Base-by-base conservation (phyloP, 1,140 invertebrate species). In the Lasioglossum baleicum region DNA sequence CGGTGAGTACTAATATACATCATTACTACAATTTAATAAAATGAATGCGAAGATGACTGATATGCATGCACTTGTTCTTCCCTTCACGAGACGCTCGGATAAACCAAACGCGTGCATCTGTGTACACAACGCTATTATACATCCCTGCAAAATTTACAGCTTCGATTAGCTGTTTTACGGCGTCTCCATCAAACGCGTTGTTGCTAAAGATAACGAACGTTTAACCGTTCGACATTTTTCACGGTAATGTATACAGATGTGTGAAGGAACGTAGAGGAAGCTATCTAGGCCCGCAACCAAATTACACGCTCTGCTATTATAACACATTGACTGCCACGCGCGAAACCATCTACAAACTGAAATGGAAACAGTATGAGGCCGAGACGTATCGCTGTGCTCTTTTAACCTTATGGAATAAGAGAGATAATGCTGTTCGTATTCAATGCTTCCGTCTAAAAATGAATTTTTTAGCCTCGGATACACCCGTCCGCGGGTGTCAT, bases 1-100 rank as follows among this genome's bases (percentile, higher is more conserved):
- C 56, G 76, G 76, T 79, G 76, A 79, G 76, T 79, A 79, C 72
- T 65, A 63, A 63, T 56, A 73, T 73, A 78, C 17, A 78, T 78
- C 76, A 79, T 78, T 78, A 78, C 53, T 78, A 79, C n/a, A 79
- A 79, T 56, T 79, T 65, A 73, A 72, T 78, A 73, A 35, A 72
- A 72, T 73, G 72, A 73, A 72, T 79, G 48, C 53, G 60, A 53
- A 40, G 7, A 64, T 73, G 70, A 56, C n/a, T 42, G 61, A 79
- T 79, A 64, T 79, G 76, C 70, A 79, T 79, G 76, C 42, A 44
- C n/a, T 48, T 22, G 35, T 56, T 48, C 26, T 65, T 35, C 44
- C n/a, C 64, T 65, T 72, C 64, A 44, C 17, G 22, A 22, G 75
- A 63, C 42, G 17, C 22, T 65, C 51, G 20, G 48, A 79, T 56